Conservation (phyloP, 2,797 vertebrate species). For the Chaetodon trifasciatus region DNA sequence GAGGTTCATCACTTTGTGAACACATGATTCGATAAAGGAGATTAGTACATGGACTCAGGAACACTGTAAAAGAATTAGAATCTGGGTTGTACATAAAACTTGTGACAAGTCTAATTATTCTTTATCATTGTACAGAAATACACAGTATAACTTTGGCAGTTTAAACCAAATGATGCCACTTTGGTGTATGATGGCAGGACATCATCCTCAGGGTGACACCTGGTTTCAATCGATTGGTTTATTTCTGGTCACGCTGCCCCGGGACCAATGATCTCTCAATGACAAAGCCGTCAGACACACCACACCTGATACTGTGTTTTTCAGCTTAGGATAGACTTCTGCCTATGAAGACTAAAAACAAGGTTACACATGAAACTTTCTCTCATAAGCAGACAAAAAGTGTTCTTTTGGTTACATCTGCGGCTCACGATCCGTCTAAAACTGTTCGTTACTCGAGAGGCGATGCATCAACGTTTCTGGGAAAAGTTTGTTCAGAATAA, state of each 20-base stretch:
- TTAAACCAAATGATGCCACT: background rate
- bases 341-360: no score
- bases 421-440: background rate
- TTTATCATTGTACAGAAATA: background rate
- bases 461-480: conserved; percentile 52
- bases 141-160: background rate
- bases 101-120: background rate
- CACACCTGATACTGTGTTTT: background rate
- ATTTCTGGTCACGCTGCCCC: conserved; percentile 48
- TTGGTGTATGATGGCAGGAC: conserved; percentile 17
- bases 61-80: no score
- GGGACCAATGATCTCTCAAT: conserved; percentile 27
- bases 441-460: background rate
- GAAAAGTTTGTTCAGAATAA: conserved; percentile 43
- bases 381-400: background rate
- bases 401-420: background rate
- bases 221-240: conserved; percentile 64
- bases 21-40: no score
- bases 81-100: background rate
- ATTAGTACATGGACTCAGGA: no score
- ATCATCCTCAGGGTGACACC: conserved; percentile 44
- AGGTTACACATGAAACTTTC: background rate
- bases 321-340: background rate
- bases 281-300: conserved; percentile 15
- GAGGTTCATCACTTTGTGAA: no score